Evolutionary conservation across 2,113 vertebrate species (phyloP), one percentile per base, ranked within the genome.

Genomic region (Antennarius striatus): DNA sequence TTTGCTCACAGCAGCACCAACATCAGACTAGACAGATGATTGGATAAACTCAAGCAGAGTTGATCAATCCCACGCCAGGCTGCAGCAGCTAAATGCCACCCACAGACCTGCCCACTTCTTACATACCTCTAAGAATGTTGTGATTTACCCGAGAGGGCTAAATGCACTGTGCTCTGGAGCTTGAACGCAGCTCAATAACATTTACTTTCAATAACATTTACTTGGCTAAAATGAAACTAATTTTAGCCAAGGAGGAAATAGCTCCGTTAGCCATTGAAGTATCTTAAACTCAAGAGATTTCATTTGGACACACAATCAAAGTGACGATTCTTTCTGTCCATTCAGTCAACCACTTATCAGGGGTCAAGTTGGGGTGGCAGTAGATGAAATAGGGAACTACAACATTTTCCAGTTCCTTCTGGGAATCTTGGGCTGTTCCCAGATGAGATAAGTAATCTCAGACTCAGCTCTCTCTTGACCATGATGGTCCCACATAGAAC

Each of bases 71-170:
- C 39, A 50, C 51, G 11, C 40, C 56, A 30, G 17, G 56, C 22
- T 42, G 52, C 52, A 61, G 50, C 58, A 8, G 59, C 52, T 68
- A 50, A 63, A 80, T 67, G 0, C 61, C 70, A 68, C 6, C 40
- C 28, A 5, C 56, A 55, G 28, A 45, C 56, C 57, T 53, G 12
- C 0, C 68, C 47, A 51, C 57, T 22, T 48, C 14, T 58, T 29
- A 64, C 50, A 39, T 47, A n/a, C 36, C 68, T 63, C 29, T 61
- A 6, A 46, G 5, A 45, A 49, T 58, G 59, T 13, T 55, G 36
- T 3, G 58, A 45, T 80, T 43, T 36, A 56, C 45, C 67, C 43
- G n/a, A n/a, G 50, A 49, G 14, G 51, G 10, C 6, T 45, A 49
- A 16, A 29, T 43, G 29, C 3, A 46, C 4, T 28, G 5, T 16